A percentile compares a stretch with the other conserved stretches of the same genome.
Evolutionary conservation across 2,113 vertebrate genomes (phyloP).

Genomic region (Theristicus caerulescens): DNA sequence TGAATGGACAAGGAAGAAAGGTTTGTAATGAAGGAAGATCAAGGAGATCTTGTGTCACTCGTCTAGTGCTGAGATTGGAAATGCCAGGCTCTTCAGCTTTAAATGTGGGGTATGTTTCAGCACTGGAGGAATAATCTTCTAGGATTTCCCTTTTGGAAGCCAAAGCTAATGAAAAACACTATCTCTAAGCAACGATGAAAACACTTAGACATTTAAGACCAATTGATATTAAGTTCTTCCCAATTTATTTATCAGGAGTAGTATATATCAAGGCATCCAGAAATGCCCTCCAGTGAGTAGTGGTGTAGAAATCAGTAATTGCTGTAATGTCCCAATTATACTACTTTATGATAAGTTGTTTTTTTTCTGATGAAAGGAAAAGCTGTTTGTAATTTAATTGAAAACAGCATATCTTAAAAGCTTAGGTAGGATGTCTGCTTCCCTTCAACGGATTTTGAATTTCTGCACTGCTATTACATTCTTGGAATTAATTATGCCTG

Average conservation of each 20-base stretch:
- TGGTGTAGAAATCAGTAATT: neutral
- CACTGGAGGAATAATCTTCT: neutral
- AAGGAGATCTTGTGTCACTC: neutral
- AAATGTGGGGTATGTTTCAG: neutral
- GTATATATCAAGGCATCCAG: neutral
- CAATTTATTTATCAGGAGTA: neutral
- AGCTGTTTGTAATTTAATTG: neutral
- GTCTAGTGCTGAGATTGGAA: neutral
- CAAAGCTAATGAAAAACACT: slow-evolving; percentile 19
- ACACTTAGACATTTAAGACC: neutral
- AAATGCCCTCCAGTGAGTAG: neutral
- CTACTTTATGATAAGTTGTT: neutral
- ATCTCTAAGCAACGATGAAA: neutral
- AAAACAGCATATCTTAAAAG: neutral
- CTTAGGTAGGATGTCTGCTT: neutral
- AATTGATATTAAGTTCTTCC: neutral
- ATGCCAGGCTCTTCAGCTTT: neutral
- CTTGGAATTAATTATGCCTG: neutral
- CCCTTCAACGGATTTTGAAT: neutral
- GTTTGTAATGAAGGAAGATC: neutral
- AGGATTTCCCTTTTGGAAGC: slow-evolving; percentile 17
- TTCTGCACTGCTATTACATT: neutral
- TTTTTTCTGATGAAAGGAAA: neutral
- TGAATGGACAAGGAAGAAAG: neutral
- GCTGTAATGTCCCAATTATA: neutral